phyloP scores from a whole-genome alignment of 1,140 invertebrate genomes.

The Tyrophagus putrescentiae region DNA sequence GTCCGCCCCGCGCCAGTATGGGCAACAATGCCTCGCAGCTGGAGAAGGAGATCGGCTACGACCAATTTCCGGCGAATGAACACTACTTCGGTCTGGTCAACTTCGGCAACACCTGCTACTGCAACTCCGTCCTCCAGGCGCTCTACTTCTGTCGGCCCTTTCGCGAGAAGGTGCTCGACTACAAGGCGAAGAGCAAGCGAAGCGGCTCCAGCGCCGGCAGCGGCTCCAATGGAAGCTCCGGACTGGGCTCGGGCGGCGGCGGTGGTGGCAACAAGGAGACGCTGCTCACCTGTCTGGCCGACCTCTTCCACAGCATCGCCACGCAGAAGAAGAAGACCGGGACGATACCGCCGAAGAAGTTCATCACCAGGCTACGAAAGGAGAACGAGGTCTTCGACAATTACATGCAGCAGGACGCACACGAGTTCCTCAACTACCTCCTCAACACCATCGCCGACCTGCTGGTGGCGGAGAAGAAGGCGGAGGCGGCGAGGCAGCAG shows the following conservation, averaged over 20 bases:
- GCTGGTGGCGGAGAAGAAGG: slow-evolving; percentile 37
- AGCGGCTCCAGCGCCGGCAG: slow-evolving; percentile 1
- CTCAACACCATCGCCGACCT: slow-evolving; percentile 62
- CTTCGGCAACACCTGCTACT: slow-evolving; percentile 99
- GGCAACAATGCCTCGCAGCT: slow-evolving; percentile 94
- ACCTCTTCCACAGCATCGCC: slow-evolving; percentile 96
- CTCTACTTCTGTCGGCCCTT: slow-evolving; percentile 98
- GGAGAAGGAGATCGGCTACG: slow-evolving; percentile 91
- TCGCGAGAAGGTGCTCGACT: slow-evolving; percentile 92
- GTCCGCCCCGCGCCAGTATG: slow-evolving; percentile 32
- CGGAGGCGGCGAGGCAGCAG: too few relatives aligned
- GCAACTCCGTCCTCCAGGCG: slow-evolving; percentile 97
- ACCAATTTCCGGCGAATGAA: slow-evolving; percentile 92
- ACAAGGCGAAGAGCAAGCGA: slow-evolving; percentile 91
- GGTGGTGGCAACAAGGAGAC: slow-evolving; percentile 69
- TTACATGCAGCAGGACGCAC: slow-evolving; percentile 99
- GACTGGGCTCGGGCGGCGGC: too few relatives aligned
- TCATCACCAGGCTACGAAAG: slow-evolving; percentile 91
- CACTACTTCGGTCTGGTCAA: slow-evolving; percentile 97
- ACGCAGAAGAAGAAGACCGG: slow-evolving; percentile 99
- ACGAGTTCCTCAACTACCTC: slow-evolving; percentile 97
- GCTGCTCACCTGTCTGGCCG: slow-evolving; percentile 86
- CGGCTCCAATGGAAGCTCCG: too few relatives aligned
- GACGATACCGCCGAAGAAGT: slow-evolving; percentile 97
- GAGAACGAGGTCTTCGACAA: slow-evolving; percentile 99